Conservation (phyloP, 2,888 invertebrate genomes). For the Brachylomia viminalis region DNA sequence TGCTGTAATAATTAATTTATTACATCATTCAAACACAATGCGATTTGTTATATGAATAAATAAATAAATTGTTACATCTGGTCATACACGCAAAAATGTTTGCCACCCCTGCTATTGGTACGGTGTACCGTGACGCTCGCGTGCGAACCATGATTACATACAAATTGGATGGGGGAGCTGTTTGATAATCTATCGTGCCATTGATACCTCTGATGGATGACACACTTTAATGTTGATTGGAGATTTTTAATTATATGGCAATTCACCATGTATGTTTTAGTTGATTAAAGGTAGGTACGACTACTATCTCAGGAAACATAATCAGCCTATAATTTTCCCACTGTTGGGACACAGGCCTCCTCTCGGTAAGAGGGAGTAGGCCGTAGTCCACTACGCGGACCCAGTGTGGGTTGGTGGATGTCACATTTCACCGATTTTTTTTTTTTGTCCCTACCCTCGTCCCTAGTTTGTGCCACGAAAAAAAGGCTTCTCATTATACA, state of each 20-base stretch:
- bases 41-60: no score
- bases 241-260: not conserved
- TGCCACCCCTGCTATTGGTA: not conserved
- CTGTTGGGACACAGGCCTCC: no score
- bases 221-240: conserved; percentile 11
- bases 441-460: not conserved
- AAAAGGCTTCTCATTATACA: not conserved
- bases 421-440: no score
- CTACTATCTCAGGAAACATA: not conserved
- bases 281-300: not conserved
- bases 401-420: no score
- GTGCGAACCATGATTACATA: conserved; percentile 45
- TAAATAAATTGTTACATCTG: no score
- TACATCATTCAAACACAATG: no score
- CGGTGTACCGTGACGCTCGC: conserved; percentile 31
- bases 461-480: conserved; percentile 2
- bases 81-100: conserved; percentile 4
- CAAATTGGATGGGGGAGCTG: conserved; percentile 39
- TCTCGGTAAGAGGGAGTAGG: no score
- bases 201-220: conserved; percentile 10
- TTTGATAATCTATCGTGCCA: conserved; percentile 29
- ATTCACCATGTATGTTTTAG: not conserved
- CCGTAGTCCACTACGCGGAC: no score
- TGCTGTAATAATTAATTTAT: no score
- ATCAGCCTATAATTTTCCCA: no score